Percentiles rank a stretch among this genome's conserved stretches.
phyloP scores from a whole-genome alignment of 2,113 vertebrate species.

The Mellivora capensis region DNA sequence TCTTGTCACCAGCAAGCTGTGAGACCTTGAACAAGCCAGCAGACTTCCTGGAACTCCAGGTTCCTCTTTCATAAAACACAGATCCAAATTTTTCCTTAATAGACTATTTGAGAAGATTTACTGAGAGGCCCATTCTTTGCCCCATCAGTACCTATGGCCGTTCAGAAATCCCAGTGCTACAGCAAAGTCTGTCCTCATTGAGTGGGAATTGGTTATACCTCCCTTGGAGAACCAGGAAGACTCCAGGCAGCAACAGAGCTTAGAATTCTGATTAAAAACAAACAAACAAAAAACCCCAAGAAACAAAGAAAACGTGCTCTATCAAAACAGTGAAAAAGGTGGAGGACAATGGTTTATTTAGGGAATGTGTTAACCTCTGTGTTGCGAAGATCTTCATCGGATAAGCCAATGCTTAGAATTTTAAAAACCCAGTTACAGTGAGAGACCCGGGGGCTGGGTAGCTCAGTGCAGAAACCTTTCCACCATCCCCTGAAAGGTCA shows the following conservation, averaged over 20 bases:
- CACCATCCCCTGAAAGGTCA: neutral
- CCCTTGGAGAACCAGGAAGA: neutral
- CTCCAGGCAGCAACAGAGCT: neutral
- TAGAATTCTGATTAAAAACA: neutral
- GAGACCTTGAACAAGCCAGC: neutral
- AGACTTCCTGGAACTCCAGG: neutral
- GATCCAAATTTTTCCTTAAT: neutral
- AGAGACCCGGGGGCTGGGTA: fast-evolving
- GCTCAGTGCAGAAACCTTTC: neutral
- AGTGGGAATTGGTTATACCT: neutral
- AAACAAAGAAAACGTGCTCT: neutral
- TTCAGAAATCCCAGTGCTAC: neutral
- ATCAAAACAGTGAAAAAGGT: neutral
- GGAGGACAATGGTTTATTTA: neutral
- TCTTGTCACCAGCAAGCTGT: too few relatives aligned
- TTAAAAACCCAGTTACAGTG: neutral
- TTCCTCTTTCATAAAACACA: neutral
- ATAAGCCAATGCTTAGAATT: neutral
- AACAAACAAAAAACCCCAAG: neutral
- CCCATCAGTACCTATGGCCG: neutral
- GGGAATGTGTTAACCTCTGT: neutral
- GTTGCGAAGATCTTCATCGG: neutral
- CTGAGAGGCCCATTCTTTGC: neutral
- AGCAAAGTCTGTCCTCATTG: neutral
- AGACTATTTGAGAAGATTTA: neutral